These are phyloP conservation scores for Cryptoprocta ferox DNA, from an alignment of 2,797 vertebrate species.

Conservation along the genomic window DNA sequence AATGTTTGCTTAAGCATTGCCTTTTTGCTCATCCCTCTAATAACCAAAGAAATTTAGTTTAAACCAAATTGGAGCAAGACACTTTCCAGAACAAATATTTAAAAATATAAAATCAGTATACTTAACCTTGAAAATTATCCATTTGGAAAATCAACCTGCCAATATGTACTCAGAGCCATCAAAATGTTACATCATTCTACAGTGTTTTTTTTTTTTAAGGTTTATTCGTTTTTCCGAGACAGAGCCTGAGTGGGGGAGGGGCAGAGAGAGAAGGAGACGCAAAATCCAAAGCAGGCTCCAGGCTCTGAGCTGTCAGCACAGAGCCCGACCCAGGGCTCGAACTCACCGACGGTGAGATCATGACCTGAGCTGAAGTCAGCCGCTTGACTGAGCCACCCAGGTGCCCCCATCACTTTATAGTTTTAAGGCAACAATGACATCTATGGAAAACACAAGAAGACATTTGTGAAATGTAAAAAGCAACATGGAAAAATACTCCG, in stretches of 20 bases:
- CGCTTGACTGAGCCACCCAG: too few species aligned
- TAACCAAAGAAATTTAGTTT: slow-evolving; percentile 4
- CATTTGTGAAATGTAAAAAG: background rate
- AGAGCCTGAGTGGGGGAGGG: too few species aligned
- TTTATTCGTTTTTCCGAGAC: too few species aligned
- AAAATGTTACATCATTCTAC: background rate
- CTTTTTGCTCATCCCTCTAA: background rate
- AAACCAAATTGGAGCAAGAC: background rate
- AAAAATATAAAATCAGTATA: background rate
- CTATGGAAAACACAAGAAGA: background rate
- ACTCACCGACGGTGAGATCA: too few species aligned
- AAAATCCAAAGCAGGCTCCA: too few species aligned
- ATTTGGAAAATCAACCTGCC: background rate
- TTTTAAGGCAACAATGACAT: background rate
- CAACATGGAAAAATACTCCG: background rate
- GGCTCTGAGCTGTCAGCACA: too few species aligned
- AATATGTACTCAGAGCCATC: background rate
- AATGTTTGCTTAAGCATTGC: background rate
- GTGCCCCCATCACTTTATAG: too few species aligned
- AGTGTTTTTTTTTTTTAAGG: too few species aligned
- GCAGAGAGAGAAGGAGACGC: too few species aligned
- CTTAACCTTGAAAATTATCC: background rate
- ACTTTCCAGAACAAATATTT: background rate
- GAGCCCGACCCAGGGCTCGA: too few species aligned
- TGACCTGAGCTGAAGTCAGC: too few species aligned